Evolutionary conservation across 2,888 invertebrate genomes (phyloP).

Genomic region (Trissonchulus latispiculum): DNA sequence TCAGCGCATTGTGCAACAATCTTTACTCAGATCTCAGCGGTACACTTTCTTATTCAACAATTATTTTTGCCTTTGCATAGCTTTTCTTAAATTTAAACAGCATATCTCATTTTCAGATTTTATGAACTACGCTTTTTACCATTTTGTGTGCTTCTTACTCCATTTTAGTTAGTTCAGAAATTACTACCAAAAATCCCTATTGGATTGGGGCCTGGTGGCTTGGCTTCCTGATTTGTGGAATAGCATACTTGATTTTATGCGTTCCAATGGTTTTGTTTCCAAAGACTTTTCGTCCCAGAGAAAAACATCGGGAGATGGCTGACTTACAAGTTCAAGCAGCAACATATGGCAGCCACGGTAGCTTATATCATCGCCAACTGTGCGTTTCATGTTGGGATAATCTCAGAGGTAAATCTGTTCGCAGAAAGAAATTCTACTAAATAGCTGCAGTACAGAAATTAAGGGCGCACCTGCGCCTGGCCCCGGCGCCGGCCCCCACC

Average conservation of each 20-base stretch:
- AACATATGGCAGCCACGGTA: neutral
- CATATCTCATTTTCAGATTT: neutral
- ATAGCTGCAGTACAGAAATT: too few species aligned
- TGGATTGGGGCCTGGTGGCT: slow-evolving; percentile 71
- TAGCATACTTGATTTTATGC: slow-evolving; percentile 55
- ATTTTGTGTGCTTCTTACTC: neutral
- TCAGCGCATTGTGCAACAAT: slow-evolving; percentile 32
- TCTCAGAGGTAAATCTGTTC: neutral
- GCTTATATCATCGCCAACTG: neutral
- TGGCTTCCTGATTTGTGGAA: slow-evolving; percentile 52
- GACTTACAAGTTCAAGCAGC: neutral
- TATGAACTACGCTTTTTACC: too few species aligned
- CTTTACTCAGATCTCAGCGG: slow-evolving; percentile 31
- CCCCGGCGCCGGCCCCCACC: too few species aligned
- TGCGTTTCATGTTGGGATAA: neutral
- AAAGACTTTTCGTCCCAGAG: slow-evolving; percentile 23
- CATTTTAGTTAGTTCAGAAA: slow-evolving; percentile 50
- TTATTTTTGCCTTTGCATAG: neutral
- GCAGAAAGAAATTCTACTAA: too few species aligned
- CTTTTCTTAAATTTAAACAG: neutral
- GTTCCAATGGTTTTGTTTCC: slow-evolving; percentile 59
- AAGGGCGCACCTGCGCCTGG: too few species aligned
- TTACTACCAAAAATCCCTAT: slow-evolving; percentile 56
- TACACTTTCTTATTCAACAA: neutral
- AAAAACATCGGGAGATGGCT: too few species aligned